Evolutionary conservation across 2,113 vertebrate species (phyloP).

Genomic region (Phainopepla nitens): DNA sequence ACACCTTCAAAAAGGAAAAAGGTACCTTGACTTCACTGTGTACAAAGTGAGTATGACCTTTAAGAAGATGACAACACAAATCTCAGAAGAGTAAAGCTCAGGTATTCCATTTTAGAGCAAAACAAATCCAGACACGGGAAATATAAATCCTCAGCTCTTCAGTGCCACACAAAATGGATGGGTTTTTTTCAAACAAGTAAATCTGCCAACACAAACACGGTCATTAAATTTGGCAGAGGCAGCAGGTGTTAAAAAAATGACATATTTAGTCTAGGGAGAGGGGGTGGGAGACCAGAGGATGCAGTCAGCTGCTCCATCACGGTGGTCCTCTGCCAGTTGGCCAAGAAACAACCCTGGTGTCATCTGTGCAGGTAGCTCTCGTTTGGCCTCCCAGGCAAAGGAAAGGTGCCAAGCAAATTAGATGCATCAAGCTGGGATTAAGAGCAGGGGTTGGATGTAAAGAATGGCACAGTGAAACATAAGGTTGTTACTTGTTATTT

Average conservation of each 20-base stretch:
- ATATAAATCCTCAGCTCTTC: background rate
- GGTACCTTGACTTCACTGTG: background rate
- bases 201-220: constrained; percentile 42
- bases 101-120: background rate
- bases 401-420: constrained; percentile 61
- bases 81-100: background rate
- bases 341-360: constrained; percentile 67
- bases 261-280: constrained; percentile 66
- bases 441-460: constrained; percentile 23
- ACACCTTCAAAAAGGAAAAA: constrained; percentile 1
- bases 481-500: constrained; percentile 45
- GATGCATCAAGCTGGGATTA: constrained; percentile 54
- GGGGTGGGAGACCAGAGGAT: constrained; percentile 61
- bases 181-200: background rate
- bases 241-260: constrained; percentile 66
- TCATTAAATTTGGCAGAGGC: constrained; percentile 58
- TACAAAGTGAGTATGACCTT: background rate
- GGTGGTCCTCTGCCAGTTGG: constrained; percentile 63
- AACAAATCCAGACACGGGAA: background rate
- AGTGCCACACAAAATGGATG: background rate
- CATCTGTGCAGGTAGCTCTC: constrained; percentile 72
- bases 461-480: constrained; percentile 42
- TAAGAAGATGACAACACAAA: background rate
- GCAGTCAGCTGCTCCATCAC: constrained; percentile 67
- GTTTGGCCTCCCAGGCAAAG: constrained; percentile 68